Conservation (phyloP, 2,888 invertebrate species). For the Calameuta pallipes region DNA sequence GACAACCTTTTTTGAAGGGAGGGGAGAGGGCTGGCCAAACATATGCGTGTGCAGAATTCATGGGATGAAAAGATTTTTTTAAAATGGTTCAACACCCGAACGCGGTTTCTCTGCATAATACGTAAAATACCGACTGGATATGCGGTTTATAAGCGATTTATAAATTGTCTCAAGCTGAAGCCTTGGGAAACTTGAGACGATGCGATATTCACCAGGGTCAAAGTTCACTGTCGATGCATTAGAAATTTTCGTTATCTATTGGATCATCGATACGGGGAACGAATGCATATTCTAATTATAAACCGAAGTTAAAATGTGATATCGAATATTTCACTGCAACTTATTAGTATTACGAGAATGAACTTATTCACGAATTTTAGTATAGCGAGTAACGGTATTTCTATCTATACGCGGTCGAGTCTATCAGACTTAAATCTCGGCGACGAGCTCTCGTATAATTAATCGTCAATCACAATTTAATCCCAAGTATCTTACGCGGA, state of each 20-base stretch:
- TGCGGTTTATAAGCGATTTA: not conserved
- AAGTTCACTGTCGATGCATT: not conserved
- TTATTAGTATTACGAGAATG: conserved; percentile 3
- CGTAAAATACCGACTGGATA: not conserved
- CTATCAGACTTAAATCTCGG: not conserved
- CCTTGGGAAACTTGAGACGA: not conserved
- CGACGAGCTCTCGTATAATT: not conserved
- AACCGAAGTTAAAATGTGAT: conserved; percentile 1
- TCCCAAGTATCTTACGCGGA: not conserved
- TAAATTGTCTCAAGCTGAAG: not conserved
- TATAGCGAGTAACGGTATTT: not conserved
- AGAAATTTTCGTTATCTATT: too few species aligned
- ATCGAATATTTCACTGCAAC: not conserved
- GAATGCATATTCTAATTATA: not conserved
- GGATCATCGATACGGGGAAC: not conserved
- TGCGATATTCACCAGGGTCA: not conserved
- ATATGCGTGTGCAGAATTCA: not conserved
- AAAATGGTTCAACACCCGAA: not conserved
- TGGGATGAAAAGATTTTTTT: not conserved
- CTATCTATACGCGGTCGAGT: not conserved
- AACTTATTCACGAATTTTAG: not conserved
- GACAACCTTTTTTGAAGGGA: not conserved
- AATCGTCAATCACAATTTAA: not conserved
- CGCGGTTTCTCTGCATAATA: not conserved
- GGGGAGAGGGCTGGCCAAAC: not conserved